phyloP scores from a whole-genome alignment of 2,113 vertebrate species.

The Zosterops borbonicus region DNA sequence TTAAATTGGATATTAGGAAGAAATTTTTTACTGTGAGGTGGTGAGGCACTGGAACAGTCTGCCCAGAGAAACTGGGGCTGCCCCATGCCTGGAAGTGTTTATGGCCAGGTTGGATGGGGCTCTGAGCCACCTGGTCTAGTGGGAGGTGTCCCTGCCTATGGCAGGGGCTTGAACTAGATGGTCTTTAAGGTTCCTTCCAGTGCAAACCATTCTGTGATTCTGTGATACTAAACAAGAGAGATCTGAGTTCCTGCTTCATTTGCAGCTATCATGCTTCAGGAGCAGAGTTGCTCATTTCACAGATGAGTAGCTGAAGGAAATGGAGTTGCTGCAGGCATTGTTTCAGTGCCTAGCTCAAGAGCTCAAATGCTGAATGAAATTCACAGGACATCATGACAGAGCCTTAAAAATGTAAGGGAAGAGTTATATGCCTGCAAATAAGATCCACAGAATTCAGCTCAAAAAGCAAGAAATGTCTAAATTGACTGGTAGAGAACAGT shows the following conservation, averaged over 20 bases:
- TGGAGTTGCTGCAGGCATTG: not conserved
- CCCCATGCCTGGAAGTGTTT: not conserved
- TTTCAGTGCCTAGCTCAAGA: not conserved
- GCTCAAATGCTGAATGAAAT: not conserved
- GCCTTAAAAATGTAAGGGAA: not conserved
- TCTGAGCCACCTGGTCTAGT: not conserved
- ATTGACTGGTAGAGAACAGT: not conserved
- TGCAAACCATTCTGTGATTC: not conserved
- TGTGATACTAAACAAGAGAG: not conserved
- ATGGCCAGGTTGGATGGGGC: not conserved
- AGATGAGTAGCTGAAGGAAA: not conserved
- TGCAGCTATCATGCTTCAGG: not conserved
- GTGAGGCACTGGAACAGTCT: not conserved
- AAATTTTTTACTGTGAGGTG: not conserved
- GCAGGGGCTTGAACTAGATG: not conserved
- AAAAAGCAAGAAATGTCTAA: not conserved
- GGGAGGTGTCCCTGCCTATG: not conserved
- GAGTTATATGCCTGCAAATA: not conserved
- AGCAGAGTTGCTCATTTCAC: not conserved
- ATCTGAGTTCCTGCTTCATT: not conserved
- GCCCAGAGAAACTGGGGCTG: not conserved
- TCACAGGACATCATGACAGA: not conserved
- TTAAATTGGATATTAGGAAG: not conserved
- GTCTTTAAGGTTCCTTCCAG: not conserved
- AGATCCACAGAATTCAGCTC: not conserved